A percentile compares a stretch with the other conserved stretches of the same genome.
Evolutionary conservation across 2,113 vertebrate genomes (phyloP).

Genomic region (Tinamus guttatus): DNA sequence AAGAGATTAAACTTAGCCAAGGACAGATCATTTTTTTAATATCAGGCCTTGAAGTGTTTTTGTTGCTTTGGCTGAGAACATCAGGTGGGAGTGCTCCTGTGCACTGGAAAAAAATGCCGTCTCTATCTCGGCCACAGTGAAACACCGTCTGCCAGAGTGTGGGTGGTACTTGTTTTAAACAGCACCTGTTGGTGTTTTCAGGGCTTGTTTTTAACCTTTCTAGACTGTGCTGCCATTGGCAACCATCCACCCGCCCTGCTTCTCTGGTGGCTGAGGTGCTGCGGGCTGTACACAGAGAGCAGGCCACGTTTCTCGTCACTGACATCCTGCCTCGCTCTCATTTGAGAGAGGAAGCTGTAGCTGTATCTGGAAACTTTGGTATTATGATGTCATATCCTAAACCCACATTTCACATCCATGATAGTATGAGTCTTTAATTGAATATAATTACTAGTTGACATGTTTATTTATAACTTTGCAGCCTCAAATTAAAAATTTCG

Average conservation of each 20-base stretch:
- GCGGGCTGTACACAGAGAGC: neutral
- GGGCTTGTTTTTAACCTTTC: neutral
- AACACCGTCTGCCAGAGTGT: neutral
- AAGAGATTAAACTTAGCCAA: neutral
- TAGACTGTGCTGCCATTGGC: neutral
- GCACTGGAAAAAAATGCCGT: neutral
- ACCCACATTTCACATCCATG: neutral
- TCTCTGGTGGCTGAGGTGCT: neutral
- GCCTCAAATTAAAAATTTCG: too few relatives aligned
- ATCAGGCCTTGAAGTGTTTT: neutral
- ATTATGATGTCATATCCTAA: neutral
- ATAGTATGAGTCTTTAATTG: neutral
- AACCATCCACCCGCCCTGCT: neutral
- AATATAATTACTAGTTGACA: neutral
- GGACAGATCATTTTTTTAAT: neutral
- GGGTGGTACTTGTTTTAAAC: neutral
- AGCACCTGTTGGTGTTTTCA: neutral
- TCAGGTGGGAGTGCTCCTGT: accelerated
- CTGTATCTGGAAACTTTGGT: neutral
- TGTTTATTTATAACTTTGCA: conserved; percentile 13
- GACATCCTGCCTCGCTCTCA: neutral
- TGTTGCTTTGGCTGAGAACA: neutral
- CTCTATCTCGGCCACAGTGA: neutral
- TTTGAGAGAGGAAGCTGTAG: neutral
- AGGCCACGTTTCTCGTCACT: neutral